Evolutionary conservation across 2,797 vertebrate genomes (phyloP).

Genomic region (Graptemys geographica): DNA sequence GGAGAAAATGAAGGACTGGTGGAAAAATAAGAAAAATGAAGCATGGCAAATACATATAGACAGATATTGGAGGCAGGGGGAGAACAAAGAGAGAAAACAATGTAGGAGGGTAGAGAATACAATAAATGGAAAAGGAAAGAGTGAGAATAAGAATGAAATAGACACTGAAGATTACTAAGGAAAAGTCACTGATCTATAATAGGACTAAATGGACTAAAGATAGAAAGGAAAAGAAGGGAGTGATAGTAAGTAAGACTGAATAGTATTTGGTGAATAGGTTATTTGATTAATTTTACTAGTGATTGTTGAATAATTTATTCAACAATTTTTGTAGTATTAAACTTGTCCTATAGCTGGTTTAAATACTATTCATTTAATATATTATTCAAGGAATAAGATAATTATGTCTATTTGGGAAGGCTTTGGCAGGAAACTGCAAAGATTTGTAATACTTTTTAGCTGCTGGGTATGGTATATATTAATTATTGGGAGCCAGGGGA

Average conservation of each 20-base stretch:
- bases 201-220: background rate
- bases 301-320: background rate
- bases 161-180: background rate
- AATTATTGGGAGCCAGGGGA: background rate
- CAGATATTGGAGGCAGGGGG: conserved; percentile 57
- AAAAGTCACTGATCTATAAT: background rate
- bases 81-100: conserved; percentile 59
- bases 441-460: background rate
- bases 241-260: background rate
- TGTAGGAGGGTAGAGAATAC: background rate
- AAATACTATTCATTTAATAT: background rate
- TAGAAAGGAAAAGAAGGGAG: background rate
- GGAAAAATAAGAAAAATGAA: conserved; percentile 65
- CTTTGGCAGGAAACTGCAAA: background rate
- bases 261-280: background rate
- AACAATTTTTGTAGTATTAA: background rate
- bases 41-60: conserved; percentile 60
- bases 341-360: background rate
- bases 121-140: background rate
- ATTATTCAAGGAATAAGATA: background rate
- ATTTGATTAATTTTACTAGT: background rate
- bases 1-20: conserved; percentile 69
- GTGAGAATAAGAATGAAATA: background rate
- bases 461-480: background rate
- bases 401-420: background rate